Evolutionary conservation across 2,113 vertebrate genomes (phyloP), one percentile per base, ranked within the genome.

Genomic region (Cercocebus atys): DNA sequence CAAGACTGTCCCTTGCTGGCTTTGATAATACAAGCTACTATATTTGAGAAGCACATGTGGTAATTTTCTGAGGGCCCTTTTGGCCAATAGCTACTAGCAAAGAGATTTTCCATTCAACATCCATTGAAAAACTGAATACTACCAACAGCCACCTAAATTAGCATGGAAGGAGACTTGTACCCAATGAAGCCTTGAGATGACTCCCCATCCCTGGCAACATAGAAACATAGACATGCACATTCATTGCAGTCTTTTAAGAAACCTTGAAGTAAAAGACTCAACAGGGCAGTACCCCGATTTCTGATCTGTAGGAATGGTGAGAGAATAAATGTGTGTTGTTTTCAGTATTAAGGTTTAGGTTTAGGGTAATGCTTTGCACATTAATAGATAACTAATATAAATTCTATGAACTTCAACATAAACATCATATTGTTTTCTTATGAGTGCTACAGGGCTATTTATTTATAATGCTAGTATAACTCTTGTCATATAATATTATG

Each of bases 181-280:
- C 3, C 13, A 68, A 0, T 32, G 14, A 2, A 61, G 5, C 1
- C 27, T 40, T 52, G 6, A 47, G 25, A 45, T 23, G 12, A 55
- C 32, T 47, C 12, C 13, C 5, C 14, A 82, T 11, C 2, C 13
- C 14, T 90, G 14, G 4, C n/a, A 79, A 12, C 20, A 47, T n/a
- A 27, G 40, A 7, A 79, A 12, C 20, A 47, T n/a, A 27, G 40
- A 7, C 73, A 27, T 27, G 3, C 23, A 27, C 40, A 90, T 59
- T 64, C 22, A 57, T n/a, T 80, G 35, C 3, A 91, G 0, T 1
- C 35, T 61, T 96, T 91, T 43, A 25, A 47, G 27, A 95, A n/a
- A 95, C 2, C 27, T 4, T 80, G 3, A 61, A 50, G 35, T 35
- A 76, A 10, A 90, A 93, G 8, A 96, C 3, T 3, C 17, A 91